Evolutionary conservation across 2,113 vertebrate genomes (phyloP).

Genomic region (Gallinago undulata): DNA sequence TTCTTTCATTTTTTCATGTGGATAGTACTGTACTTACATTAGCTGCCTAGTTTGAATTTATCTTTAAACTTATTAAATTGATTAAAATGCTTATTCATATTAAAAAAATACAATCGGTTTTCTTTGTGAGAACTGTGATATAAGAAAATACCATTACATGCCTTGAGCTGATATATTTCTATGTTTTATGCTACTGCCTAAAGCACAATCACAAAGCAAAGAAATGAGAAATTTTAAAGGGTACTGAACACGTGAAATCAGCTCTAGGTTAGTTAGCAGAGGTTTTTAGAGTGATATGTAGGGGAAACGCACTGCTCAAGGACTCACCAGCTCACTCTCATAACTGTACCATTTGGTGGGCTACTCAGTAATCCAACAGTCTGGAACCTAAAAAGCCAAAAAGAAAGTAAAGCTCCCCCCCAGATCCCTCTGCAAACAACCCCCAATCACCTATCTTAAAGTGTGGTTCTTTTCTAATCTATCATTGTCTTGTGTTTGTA

Average conservation of each 20-base stretch:
- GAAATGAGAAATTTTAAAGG: conserved; percentile 42
- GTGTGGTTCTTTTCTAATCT: neutral
- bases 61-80: neutral
- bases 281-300: neutral
- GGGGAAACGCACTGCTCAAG: neutral
- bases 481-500: neutral
- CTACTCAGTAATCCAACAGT: neutral
- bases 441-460: neutral
- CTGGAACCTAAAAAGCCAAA: neutral
- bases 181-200: neutral
- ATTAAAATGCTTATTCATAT: neutral
- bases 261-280: neutral
- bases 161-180: neutral
- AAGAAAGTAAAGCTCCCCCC: neutral
- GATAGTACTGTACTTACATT: neutral
- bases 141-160: neutral
- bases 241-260: conserved; percentile 17
- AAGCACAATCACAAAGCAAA: conserved; percentile 31
- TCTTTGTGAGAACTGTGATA: neutral
- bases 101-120: neutral
- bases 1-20: too few relatives aligned
- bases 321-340: neutral
- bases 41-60: neutral
- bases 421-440: neutral
- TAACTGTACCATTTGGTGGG: neutral